Base-by-base conservation (phyloP, 2,797 vertebrate genomes). In the Argya squamiceps region DNA sequence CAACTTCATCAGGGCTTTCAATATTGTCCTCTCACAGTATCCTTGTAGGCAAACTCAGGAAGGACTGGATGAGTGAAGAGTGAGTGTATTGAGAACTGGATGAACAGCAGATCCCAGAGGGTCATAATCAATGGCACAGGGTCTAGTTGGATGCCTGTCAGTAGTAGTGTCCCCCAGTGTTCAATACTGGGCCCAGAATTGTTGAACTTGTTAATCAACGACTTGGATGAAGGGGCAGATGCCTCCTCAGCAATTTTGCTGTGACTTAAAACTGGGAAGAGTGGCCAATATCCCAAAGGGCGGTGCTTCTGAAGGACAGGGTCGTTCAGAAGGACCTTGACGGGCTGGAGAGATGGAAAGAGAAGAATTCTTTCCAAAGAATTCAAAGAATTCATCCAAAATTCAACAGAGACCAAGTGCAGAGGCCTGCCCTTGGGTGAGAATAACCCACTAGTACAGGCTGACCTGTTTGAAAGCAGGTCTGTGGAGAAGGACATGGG, bases 201-300 rank as follows among this genome's bases (percentile, higher is more conserved):
- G 2, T n/a, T 70, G 9, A 52, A 13, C 2, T 19, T 50, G 44
- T 6, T 29, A 11, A 29, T 50, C 64, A 34, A 2, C 32, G 7
- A 3, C 17, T 71, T 77, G 18, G 9, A 12, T 27, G 26, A 71
- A 27, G 15, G 5, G 18, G 9, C 3, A 64, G n/a, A 64, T 10
- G 8, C 9, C 30, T 39, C 44, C 24, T 71, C 36, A 52, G 24
- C 10, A 71, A 36, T 37, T 84, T 52, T n/a, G 7, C 7, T 71
- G 34, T 34, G 9, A 32, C 22, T n/a, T 8, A 46, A 65, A 46
- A 9, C 9, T 34, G 19, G 10, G 24, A 70, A 49, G 18, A 64
- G 12, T 3, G 1, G 18, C 6, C 4, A 11, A 19, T 22, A 64
- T 8, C 9, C 18, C 7, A 30, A 4, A 58, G 44, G 1, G 10